Conservation (phyloP, 92 coral and sea anemone species). For the Umimayanthus kanabou region DNA sequence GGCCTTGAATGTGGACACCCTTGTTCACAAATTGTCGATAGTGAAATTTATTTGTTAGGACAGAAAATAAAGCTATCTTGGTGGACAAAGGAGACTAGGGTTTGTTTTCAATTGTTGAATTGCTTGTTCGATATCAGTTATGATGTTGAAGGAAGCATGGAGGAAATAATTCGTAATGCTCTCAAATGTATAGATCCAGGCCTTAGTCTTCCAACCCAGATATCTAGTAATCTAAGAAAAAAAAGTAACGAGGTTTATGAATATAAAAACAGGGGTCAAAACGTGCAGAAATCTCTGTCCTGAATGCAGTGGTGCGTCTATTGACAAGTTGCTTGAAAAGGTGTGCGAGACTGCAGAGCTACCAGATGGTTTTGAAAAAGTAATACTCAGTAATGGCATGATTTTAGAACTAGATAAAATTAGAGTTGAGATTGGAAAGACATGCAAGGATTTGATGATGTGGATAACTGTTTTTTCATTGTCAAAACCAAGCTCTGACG, state of each 20-base stretch:
- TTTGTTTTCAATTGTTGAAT: conserved; percentile 30
- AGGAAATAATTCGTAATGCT: conserved; percentile 33
- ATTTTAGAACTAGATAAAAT: conserved; percentile 16
- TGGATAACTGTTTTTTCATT: conserved; percentile 7
- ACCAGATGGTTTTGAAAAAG: conserved; percentile 3
- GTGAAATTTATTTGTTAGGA: conserved; percentile 29
- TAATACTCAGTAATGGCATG: conserved; percentile 29
- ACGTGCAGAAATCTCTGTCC: conserved; percentile 11
- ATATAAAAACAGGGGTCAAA: background rate
- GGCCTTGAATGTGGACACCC: conserved; percentile 25
- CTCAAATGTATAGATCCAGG: conserved; percentile 24
- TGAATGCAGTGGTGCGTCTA: conserved; percentile 7
- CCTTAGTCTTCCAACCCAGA: conserved; percentile 36
- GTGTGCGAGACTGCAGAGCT: conserved; percentile 17
- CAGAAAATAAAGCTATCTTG: conserved; percentile 12
- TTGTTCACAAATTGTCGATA: conserved; percentile 31
- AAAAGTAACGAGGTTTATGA: conserved; percentile 26
- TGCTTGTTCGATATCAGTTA: conserved; percentile 19
- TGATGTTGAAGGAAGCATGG: conserved; percentile 26
- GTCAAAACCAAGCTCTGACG: conserved; percentile 17
- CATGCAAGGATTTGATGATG: conserved; percentile 2
- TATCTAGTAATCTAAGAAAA: conserved; percentile 34
- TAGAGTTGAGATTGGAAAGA: conserved; percentile 22
- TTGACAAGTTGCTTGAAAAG: conserved; percentile 6
- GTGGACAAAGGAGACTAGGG: conserved; percentile 37